These are phyloP conservation scores for Lerema accius DNA, from an alignment of 1,140 invertebrate species.

Conservation along the genomic window DNA sequence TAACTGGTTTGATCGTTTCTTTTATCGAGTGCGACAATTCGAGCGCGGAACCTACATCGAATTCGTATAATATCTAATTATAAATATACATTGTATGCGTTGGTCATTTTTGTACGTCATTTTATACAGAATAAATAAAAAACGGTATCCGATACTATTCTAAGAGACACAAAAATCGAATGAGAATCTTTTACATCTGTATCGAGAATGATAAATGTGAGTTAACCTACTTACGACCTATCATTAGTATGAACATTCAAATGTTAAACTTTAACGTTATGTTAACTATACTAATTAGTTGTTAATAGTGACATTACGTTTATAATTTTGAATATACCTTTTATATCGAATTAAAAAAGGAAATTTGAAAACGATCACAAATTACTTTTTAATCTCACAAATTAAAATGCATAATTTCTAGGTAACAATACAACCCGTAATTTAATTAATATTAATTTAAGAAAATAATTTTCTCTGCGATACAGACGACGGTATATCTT, in stretches of 20 bases:
- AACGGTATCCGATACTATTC: constrained; percentile 4
- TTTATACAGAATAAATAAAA: constrained; percentile 34
- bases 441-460: constrained; percentile 43
- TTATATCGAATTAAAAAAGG: constrained; percentile 13
- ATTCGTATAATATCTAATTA: constrained; percentile 38
- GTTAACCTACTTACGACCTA: constrained; percentile 14
- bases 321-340: constrained; percentile 29
- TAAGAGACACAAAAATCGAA: constrained; percentile 15
- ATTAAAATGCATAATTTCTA: constrained; percentile 35
- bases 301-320: constrained; percentile 55
- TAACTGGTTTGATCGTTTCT: constrained; percentile 3
- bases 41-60: constrained; percentile 34
- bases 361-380: constrained; percentile 5
- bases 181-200: constrained; percentile 17
- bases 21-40: constrained; percentile 25
- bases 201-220: constrained; percentile 20
- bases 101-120: constrained; percentile 50
- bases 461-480: constrained; percentile 37
- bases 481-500: constrained; percentile 22
- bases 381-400: constrained; percentile 20
- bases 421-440: constrained; percentile 52
- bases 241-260: constrained; percentile 26
- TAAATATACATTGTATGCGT: constrained; percentile 37
- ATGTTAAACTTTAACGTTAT: constrained; percentile 27
- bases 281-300: constrained; percentile 38